Base-by-base conservation (phyloP, 2,888 invertebrate species). In the Tachina fera region DNA sequence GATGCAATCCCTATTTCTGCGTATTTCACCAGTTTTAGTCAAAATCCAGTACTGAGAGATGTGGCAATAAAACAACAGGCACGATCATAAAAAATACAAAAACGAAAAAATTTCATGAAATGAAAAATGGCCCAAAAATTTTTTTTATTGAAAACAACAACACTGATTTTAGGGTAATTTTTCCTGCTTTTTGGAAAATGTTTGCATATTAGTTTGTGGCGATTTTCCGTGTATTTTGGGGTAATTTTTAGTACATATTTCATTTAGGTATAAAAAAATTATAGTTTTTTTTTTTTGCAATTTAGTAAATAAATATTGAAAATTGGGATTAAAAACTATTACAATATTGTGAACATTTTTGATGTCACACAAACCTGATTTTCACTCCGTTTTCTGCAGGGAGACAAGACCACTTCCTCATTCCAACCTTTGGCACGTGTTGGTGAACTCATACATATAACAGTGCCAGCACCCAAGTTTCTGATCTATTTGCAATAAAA, bases 381-480 rank as follows among this genome's bases (percentile, higher is more conserved):
- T 93, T 99, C 99, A 92, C 99, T 99, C 6, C 31, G 31, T 94
- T 99, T 98, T 91, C 96, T 96, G 93, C 99, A 99, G 89, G 98
- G 98, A 95, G 98, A 99, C 89, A 98, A 95, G 91, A 98, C 98
- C 89, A 97, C 97, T 61, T 98, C 96, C 94, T 99, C 99, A 95
- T 99, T 98, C 92, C 98, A 95, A 93, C 98, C 96, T 95, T 93
- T 97, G 97, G 92, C 98, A 10, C 39, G 96, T 87, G 98, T 97
- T 88, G 99, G 96, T 89, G 98, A 98, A 94, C 99, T 99, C 94
- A 99, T 94, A 94, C 99, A 99, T 91, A 96, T 97, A 94, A 96
- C 96, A 93, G 96, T 97, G 94, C 96, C 96, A 93, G 96, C 96
- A 92, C 96, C 98, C 93, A 97, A 93, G 95, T 98, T 98, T 90